A percentile compares a stretch with the other conserved stretches of the same genome.
Evolutionary conservation across 2,113 vertebrate species (phyloP).

Genomic region (Boleophthalmus pectinirostris): DNA sequence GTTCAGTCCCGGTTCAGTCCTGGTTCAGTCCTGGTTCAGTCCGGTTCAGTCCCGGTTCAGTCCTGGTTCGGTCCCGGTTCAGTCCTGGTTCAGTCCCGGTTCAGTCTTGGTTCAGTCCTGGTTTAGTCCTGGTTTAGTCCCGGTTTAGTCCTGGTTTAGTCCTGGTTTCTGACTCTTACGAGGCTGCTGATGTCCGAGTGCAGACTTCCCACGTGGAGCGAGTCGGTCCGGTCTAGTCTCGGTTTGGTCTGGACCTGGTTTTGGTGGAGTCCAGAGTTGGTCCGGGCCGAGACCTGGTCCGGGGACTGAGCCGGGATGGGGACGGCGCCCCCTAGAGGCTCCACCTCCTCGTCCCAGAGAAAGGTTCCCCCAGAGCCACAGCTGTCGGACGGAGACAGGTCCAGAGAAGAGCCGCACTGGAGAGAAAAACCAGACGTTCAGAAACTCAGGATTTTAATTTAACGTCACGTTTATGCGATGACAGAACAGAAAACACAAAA

Average conservation of each 20-base stretch:
- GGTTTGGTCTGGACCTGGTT: constrained; percentile 16
- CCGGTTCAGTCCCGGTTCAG: too few relatives aligned
- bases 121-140: too few relatives aligned
- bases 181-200: constrained; percentile 95
- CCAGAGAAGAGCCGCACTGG: constrained; percentile 86
- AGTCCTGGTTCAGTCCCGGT: too few relatives aligned
- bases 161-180: constrained; percentile 70
- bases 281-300: not conserved
- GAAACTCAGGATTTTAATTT: too few relatives aligned
- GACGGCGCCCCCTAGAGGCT: constrained; percentile 84
- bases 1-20: too few relatives aligned
- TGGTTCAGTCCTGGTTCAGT: too few relatives aligned
- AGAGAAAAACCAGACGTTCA: too few relatives aligned
- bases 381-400: constrained; percentile 95
- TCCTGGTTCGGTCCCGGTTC: too few relatives aligned
- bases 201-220: constrained; percentile 86
- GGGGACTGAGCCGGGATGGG: not conserved
- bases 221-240: constrained; percentile 37
- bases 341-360: constrained; percentile 99
- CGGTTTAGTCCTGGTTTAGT: too few relatives aligned
- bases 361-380: constrained; percentile 95
- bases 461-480: too few relatives aligned
- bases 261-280: constrained; percentile 19
- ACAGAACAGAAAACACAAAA: too few relatives aligned
- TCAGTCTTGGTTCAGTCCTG: too few relatives aligned